Percentiles rank a stretch among this genome's conserved stretches.
Conservation (phyloP, 2,888 invertebrate genomes). For the Nymphalis polychloros region DNA sequence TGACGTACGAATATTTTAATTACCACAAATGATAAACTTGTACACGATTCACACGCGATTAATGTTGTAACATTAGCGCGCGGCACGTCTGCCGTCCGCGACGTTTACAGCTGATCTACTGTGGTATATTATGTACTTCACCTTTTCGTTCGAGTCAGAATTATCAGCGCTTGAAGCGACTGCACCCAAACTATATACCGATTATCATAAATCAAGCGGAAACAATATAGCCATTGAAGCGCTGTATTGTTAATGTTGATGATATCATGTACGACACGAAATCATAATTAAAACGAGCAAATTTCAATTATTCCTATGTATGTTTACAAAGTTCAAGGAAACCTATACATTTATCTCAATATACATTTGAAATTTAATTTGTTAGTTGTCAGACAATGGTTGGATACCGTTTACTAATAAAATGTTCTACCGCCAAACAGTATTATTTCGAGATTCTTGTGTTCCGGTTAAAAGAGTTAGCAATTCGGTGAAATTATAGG, state of each 20-base stretch:
- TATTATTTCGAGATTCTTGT: too few species aligned
- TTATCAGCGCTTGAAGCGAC: slow-evolving; percentile 46
- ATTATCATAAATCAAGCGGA: slow-evolving; percentile 28
- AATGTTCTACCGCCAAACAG: too few species aligned
- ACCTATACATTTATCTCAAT: background rate
- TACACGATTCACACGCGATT: slow-evolving; percentile 56
- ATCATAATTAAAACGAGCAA: slow-evolving; percentile 17
- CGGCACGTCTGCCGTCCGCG: slow-evolving; percentile 58
- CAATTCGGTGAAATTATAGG: too few species aligned
- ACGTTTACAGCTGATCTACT: slow-evolving; percentile 63
- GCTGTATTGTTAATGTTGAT: slow-evolving; percentile 30
- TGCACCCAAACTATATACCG: slow-evolving; percentile 20
- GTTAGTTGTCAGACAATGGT: too few species aligned
- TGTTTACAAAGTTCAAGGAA: background rate
- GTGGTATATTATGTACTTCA: slow-evolving; percentile 53
- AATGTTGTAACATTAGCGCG: slow-evolving; percentile 36
- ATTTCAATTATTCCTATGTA: slow-evolving; percentile 4
- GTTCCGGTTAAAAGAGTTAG: too few species aligned
- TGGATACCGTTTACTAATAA: too few species aligned
- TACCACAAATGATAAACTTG: slow-evolving; percentile 35
- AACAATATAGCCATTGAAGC: slow-evolving; percentile 39
- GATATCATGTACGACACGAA: slow-evolving; percentile 42
- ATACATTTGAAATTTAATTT: too few species aligned
- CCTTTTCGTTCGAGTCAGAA: slow-evolving; percentile 39
- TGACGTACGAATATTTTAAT: slow-evolving; percentile 35